A percentile compares a stretch with the other conserved stretches of the same genome.
These are phyloP conservation scores for Actinemys pallida DNA, from an alignment of 2,113 vertebrate genomes.

Conservation along the genomic window DNA sequence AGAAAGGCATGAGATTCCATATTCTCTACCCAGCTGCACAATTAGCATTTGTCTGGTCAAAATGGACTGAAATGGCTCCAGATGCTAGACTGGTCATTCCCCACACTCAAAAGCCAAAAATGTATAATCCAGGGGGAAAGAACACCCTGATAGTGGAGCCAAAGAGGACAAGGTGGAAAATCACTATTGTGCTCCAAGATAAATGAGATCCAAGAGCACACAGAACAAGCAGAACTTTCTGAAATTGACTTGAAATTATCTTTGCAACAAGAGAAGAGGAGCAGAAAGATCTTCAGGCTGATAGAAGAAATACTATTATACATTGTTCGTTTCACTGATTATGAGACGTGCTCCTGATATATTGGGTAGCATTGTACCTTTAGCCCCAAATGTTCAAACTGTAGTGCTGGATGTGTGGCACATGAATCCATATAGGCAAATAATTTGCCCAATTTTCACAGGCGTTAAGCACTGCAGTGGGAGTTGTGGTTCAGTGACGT, in stretches of 20 bases:
- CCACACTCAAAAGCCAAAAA: neutral
- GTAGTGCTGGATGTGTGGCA: neutral
- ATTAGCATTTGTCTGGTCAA: conserved; percentile 18
- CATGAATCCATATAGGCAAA: neutral
- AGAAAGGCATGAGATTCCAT: neutral
- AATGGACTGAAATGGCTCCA: neutral
- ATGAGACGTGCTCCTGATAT: neutral
- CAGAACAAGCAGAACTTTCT: neutral
- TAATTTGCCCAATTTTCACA: neutral
- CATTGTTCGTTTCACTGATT: neutral
- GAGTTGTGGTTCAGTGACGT: neutral
- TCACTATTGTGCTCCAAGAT: neutral
- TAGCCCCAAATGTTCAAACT: accelerated
- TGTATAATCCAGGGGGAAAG: neutral
- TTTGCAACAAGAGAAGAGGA: neutral
- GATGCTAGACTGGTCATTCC: neutral
- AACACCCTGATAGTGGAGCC: neutral
- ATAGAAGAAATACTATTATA: accelerated
- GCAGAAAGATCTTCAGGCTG: neutral
- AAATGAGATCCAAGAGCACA: neutral
- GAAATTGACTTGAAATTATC: conserved; percentile 25
- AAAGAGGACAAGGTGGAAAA: neutral
- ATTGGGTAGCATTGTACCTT: neutral
- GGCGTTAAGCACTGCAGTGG: neutral
- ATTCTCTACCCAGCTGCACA: neutral